Conservation (phyloP, 2,888 invertebrate species). For the Sclerodermus sp. region DNA sequence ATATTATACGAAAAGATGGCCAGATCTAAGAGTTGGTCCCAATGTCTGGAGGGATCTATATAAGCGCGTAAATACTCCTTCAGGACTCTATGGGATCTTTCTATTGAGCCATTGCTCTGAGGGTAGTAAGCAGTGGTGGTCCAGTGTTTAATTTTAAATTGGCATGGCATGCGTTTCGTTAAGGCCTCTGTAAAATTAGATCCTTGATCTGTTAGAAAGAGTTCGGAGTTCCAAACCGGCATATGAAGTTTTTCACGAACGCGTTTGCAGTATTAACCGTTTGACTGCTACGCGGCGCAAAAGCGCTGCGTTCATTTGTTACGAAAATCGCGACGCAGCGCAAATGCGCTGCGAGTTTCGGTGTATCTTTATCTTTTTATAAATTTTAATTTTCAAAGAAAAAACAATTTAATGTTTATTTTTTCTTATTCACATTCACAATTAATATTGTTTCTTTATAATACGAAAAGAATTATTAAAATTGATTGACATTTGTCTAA, state of each 20-base stretch:
- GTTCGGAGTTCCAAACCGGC: neutral
- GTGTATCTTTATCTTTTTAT: too few relatives aligned
- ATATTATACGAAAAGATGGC: neutral
- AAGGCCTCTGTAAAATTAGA: neutral
- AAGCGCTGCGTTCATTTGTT: too few relatives aligned
- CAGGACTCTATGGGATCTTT: slow-evolving; percentile 5
- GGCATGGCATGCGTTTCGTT: neutral
- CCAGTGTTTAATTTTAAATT: slow-evolving; percentile 5
- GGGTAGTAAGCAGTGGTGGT: slow-evolving; percentile 9
- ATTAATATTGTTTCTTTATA: too few relatives aligned
- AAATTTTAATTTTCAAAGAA: too few relatives aligned
- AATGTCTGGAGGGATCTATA: neutral
- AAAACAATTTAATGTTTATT: too few relatives aligned
- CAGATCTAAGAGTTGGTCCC: slow-evolving; percentile 1
- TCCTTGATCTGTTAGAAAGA: slow-evolving; percentile 3
- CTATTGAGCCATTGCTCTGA: slow-evolving; percentile 9
- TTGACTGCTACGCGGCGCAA: too few relatives aligned
- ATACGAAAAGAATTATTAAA: too few relatives aligned
- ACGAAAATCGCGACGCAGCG: too few relatives aligned
- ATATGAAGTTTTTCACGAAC: neutral
- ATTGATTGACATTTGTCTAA: too few relatives aligned
- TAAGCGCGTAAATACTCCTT: slow-evolving; percentile 7
- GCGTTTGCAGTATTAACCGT: slow-evolving; percentile 4
- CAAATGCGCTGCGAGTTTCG: too few relatives aligned
- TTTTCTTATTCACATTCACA: too few relatives aligned